phyloP scores from a whole-genome alignment of 2,888 invertebrate genomes.

The Itoplectis maculator region DNA sequence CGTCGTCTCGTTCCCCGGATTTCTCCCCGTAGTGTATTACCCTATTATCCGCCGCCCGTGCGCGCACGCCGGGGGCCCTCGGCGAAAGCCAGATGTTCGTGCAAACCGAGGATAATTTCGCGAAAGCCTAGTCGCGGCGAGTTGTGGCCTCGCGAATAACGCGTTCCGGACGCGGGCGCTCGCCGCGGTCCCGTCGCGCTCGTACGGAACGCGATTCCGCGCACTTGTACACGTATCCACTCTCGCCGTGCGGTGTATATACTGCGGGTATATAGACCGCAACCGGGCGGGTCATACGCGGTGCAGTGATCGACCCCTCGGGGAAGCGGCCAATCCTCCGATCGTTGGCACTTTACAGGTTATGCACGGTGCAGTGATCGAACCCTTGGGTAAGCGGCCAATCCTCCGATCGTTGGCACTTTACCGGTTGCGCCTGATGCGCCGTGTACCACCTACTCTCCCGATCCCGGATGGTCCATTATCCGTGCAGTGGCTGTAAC shows the following conservation, averaged over 20 bases:
- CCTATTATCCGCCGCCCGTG: conserved; percentile 74
- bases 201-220: conserved; percentile 51
- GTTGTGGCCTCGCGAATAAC: conserved; percentile 63
- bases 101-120: conserved; percentile 75
- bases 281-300: neutral
- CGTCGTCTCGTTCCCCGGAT: conserved; percentile 71
- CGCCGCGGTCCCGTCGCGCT: conserved; percentile 52
- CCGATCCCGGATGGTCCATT: neutral
- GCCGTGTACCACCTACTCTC: too few relatives aligned
- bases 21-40: conserved; percentile 75
- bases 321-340: neutral
- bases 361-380: too few relatives aligned
- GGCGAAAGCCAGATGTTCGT: conserved; percentile 74
- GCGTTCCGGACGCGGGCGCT: conserved; percentile 42
- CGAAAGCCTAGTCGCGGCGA: conserved; percentile 60
- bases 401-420: too few relatives aligned
- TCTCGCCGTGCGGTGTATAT: conserved; percentile 3
- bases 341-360: too few relatives aligned
- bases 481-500: neutral
- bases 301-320: neutral
- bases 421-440: too few relatives aligned
- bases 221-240: conserved; percentile 30
- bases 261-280: neutral
- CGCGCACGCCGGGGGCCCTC: conserved; percentile 56
- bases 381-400: too few relatives aligned